A percentile compares a stretch with the other conserved stretches of the same genome.
Conservation (phyloP, 2,113 vertebrate species). For the Pomatostomus ruficeps region DNA sequence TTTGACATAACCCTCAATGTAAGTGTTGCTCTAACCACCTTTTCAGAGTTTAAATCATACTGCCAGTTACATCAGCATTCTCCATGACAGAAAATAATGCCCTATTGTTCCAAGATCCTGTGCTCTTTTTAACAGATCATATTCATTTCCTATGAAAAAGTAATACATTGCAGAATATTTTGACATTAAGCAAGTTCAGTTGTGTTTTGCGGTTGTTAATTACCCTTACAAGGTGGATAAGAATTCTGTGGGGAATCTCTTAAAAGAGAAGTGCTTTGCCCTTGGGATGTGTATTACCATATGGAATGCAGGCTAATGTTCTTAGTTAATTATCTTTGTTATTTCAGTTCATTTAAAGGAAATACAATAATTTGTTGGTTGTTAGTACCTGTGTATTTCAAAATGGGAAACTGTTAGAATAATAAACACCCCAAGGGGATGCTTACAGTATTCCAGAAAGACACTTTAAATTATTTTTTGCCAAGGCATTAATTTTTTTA, state of each 20-base stretch:
- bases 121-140: background rate
- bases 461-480: slow-evolving; percentile 53
- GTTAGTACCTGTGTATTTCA: slow-evolving; percentile 66
- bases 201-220: slow-evolving; percentile 51
- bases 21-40: background rate
- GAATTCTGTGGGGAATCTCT: slow-evolving; percentile 42
- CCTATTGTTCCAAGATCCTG: background rate
- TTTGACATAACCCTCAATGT: background rate
- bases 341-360: slow-evolving; percentile 66
- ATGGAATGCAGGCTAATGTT: slow-evolving; percentile 59
- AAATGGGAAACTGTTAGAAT: slow-evolving; percentile 61
- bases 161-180: background rate
- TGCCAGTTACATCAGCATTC: background rate
- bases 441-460: slow-evolving; percentile 26
- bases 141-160: background rate
- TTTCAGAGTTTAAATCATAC: background rate
- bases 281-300: slow-evolving; percentile 45
- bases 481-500: slow-evolving; percentile 46
- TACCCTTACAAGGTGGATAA: slow-evolving; percentile 47
- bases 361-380: slow-evolving; percentile 67
- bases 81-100: background rate
- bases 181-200: slow-evolving; percentile 26
- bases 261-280: slow-evolving; percentile 56
- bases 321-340: slow-evolving; percentile 71
- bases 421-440: slow-evolving; percentile 48